A percentile compares a stretch with the other conserved stretches of the same genome.
These are phyloP conservation scores for Apocrypta bakeri DNA, from an alignment of 1,140 invertebrate species.

Conservation along the genomic window DNA sequence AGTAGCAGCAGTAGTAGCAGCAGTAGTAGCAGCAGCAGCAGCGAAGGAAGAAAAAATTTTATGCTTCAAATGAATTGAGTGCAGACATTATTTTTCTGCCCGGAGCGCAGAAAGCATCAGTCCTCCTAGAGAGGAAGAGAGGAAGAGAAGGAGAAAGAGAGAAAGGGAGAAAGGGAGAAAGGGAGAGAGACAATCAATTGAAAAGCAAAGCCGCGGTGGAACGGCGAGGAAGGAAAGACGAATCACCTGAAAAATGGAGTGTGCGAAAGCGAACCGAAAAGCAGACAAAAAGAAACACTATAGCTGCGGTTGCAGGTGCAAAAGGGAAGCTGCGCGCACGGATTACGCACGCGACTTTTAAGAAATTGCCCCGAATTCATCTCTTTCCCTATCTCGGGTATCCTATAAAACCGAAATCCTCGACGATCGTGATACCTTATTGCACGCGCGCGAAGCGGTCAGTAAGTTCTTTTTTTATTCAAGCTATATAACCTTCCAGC, in stretches of 20 bases:
- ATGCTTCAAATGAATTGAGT: neutral
- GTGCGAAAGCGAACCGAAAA: neutral
- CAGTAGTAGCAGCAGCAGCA: too few species aligned
- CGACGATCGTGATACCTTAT: too few species aligned
- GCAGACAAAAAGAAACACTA: neutral
- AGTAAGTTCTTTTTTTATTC: too few species aligned
- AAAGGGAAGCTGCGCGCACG: neutral
- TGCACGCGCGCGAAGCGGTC: too few species aligned
- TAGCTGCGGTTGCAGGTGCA: neutral
- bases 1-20: too few species aligned
- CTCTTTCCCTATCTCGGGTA: neutral
- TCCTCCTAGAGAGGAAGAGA: too few species aligned
- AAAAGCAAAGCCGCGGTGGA: neutral
- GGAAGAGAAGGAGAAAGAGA: too few species aligned
- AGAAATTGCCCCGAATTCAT: conserved; percentile 1
- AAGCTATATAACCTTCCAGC: too few species aligned
- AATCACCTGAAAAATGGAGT: neutral
- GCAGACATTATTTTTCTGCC: neutral
- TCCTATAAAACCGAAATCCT: neutral
- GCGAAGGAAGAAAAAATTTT: neutral
- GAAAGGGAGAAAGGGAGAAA: neutral
- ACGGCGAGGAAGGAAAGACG: neutral
- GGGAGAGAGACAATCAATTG: neutral
- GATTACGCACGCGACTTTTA: conserved; percentile 19
- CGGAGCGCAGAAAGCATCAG: neutral